Conservation (phyloP, 2,113 vertebrate species). For the Panurus biarmicus region DNA sequence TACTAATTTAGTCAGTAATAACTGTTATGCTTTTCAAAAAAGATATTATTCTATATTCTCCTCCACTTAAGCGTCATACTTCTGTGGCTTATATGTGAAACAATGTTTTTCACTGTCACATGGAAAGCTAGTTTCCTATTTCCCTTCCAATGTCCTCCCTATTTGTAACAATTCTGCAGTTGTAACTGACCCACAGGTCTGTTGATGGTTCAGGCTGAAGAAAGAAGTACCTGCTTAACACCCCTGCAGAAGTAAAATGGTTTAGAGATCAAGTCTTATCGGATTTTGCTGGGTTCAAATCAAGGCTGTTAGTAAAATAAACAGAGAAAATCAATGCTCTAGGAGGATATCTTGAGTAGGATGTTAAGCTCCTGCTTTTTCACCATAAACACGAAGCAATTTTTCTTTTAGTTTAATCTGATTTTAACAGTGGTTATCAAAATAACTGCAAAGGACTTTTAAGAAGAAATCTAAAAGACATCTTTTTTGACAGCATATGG, state of each 20-base stretch:
- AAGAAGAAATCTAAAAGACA: background rate
- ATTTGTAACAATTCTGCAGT: background rate
- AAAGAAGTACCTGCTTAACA: background rate
- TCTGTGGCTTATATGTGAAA: background rate
- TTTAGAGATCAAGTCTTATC: background rate
- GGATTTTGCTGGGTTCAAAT: background rate
- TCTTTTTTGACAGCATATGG: background rate
- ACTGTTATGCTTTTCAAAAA: background rate
- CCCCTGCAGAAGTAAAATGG: background rate
- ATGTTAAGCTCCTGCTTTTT: background rate
- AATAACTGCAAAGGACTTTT: background rate
- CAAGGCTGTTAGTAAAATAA: background rate
- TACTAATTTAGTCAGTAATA: background rate
- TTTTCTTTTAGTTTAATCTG: background rate
- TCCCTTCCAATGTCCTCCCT: background rate
- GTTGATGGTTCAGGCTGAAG: background rate
- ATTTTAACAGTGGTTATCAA: background rate
- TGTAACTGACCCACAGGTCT: background rate
- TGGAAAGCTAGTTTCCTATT: background rate
- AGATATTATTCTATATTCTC: background rate
- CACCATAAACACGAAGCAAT: background rate
- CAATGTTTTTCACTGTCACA: background rate
- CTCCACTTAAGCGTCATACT: background rate
- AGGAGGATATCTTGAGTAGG: background rate
- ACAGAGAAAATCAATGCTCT: background rate